These are phyloP conservation scores for Hormaphis cornu DNA, from an alignment of 1,140 invertebrate species.

Conservation along the genomic window DNA sequence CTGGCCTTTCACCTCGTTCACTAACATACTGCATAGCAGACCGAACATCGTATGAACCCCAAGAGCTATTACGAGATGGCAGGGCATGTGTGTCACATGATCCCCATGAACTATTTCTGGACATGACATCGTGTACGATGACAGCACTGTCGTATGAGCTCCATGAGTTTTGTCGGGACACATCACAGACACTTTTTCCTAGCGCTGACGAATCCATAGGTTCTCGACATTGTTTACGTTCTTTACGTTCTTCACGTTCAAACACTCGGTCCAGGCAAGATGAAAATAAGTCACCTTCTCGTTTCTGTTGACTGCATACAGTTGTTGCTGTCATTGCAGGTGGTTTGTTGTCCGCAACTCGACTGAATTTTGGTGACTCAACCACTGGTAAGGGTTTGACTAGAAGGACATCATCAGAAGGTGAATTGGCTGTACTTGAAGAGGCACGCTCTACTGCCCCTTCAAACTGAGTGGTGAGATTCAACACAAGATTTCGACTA, in stretches of 20 bases:
- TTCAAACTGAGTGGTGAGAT: constrained; percentile 53
- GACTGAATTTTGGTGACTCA: constrained; percentile 33
- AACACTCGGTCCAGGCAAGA: neutral
- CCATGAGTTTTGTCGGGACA: constrained; percentile 60
- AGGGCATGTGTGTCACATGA: constrained; percentile 55
- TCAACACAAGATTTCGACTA: constrained; percentile 52
- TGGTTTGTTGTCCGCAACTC: neutral
- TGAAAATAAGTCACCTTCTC: constrained; percentile 3
- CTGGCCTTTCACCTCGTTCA: constrained; percentile 33
- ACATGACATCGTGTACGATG: constrained; percentile 48
- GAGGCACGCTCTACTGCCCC: constrained; percentile 45
- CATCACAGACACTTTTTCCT: neutral
- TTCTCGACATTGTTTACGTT: constrained; percentile 40
- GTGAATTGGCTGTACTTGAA: constrained; percentile 40
- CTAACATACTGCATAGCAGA: constrained; percentile 39
- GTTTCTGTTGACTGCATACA: neutral
- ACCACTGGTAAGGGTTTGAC: constrained; percentile 27
- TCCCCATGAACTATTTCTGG: constrained; percentile 75
- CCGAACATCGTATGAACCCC: constrained; percentile 60
- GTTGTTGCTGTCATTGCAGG: neutral
- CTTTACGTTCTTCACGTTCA: constrained; percentile 34
- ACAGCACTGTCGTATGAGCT: constrained; percentile 67
- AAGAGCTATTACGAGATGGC: constrained; percentile 58
- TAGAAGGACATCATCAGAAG: constrained; percentile 14
- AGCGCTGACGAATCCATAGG: neutral